Percentiles rank a stretch among this genome's conserved stretches.
Evolutionary conservation across 2,888 invertebrate genomes (phyloP).

Genomic region (Frankliniella fusca): DNA sequence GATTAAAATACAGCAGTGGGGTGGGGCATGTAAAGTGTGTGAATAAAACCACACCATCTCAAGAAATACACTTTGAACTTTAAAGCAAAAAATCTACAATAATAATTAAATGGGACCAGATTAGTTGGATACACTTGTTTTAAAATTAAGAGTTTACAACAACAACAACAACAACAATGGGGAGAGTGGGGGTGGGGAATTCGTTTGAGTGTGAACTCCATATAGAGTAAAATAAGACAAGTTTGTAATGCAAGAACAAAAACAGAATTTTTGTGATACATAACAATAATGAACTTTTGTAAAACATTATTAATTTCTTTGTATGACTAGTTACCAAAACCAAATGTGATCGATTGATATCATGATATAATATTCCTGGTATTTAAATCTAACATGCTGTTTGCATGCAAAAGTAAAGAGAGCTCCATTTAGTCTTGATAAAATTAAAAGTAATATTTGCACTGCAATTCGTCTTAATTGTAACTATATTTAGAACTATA

Average conservation of each 20-base stretch:
- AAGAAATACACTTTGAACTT: background rate
- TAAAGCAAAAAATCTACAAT: background rate
- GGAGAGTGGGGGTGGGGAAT: background rate
- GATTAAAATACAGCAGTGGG: background rate
- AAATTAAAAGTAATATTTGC: background rate
- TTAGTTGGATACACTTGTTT: background rate
- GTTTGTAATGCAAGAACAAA: background rate
- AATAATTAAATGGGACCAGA: background rate
- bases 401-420: too few species aligned
- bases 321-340: too few species aligned
- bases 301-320: too few species aligned
- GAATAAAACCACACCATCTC: background rate
- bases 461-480: background rate
- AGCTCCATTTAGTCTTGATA: background rate
- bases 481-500: background rate
- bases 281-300: too few species aligned
- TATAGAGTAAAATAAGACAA: background rate
- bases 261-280: background rate
- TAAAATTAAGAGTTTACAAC: background rate
- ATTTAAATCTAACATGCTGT: too few species aligned
- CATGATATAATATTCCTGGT: too few species aligned
- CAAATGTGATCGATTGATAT: too few species aligned
- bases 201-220: background rate
- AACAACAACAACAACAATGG: background rate
- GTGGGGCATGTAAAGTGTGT: background rate